Base-by-base conservation (phyloP, 2,888 invertebrate genomes). In the Clepsis dumicolana region DNA sequence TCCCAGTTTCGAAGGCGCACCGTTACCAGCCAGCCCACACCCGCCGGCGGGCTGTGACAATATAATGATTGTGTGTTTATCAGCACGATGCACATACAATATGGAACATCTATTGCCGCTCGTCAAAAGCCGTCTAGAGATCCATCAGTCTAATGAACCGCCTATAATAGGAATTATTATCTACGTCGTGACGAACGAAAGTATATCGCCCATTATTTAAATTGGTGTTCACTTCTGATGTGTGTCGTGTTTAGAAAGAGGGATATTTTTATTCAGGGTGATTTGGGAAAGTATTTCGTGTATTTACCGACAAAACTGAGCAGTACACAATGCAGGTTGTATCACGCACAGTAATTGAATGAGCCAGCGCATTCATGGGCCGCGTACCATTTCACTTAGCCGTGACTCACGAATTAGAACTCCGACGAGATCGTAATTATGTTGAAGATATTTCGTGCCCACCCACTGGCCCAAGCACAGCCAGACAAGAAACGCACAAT, bases 361-460 rank as follows among this genome's bases (percentile, higher is more conserved):
- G 85, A 82, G 86, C 81, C 81, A 80, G 80, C 85, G 83, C 85
- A 83, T 86, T 86, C 86, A 82, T 84, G 86, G 85, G 73, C 84
- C 80, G 84, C 87, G 88, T 86, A 86, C 90, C 88, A 88, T 91
- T 90, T 90, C 88, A 86, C 86, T 83, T 80, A 83, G 80, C 89
- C 92, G 93, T 92, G 93, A 92, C 90, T 91, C 93, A 93, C 92
- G 92, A 92, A 91, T 91, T 91, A 92, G 90, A 91, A 82, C 90
- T 89, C 75, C 82, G 83, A 80, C 83, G 84, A 90, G 89, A 90
- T 89, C 84, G 87, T 89, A 90, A 92, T 90, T 91, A 92, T 84
- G 81, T 82, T 80, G 81, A 80, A 86, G 84, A 84, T 88, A 90
- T 89, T 88, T 88, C 87, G 89, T 89, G 90, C 84, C 86, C 86